Evolutionary conservation across 2,113 vertebrate genomes (phyloP).

Genomic region (Xyrauchen texanus): DNA sequence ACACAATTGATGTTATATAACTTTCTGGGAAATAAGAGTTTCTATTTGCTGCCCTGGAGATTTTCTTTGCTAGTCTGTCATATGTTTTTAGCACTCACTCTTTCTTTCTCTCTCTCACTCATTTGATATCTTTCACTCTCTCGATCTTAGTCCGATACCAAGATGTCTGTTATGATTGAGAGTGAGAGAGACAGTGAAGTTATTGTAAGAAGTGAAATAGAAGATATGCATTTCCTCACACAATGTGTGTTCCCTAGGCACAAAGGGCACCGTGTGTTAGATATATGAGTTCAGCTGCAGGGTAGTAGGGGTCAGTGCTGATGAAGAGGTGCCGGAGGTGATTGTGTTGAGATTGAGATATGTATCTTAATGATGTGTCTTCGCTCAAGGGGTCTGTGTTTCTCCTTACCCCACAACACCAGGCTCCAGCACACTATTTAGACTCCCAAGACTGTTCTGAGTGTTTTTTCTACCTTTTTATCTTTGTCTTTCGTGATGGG

Average conservation of each 20-base stretch:
- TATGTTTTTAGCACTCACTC: conserved; percentile 7
- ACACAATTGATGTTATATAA: conserved; percentile 48
- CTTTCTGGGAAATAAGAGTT: conserved; percentile 46
- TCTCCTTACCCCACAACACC: conserved; percentile 16
- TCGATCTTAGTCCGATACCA: background rate
- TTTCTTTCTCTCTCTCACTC: conserved; percentile 5
- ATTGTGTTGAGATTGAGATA: conserved; percentile 46
- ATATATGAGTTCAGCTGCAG: conserved; percentile 25
- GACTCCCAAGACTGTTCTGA: background rate
- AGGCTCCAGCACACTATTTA: conserved; percentile 23
- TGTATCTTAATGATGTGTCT: conserved; percentile 54
- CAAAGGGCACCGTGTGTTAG: conserved; percentile 40
- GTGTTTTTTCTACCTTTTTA: background rate
- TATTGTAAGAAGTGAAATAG: conserved; percentile 9
- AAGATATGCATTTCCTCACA: conserved; percentile 37
- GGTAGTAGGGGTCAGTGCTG: conserved; percentile 32
- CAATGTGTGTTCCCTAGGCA: conserved; percentile 23
- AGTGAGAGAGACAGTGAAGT: conserved; percentile 11
- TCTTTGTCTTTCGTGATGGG: background rate
- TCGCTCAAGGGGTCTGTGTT: conserved; percentile 26
- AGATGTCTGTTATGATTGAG: conserved; percentile 9
- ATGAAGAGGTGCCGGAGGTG: conserved; percentile 42
- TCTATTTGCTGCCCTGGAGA: conserved; percentile 49
- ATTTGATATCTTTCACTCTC: conserved; percentile 1
- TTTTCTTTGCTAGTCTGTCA: conserved; percentile 1